Evolutionary conservation across 2,113 vertebrate genomes (phyloP).

Genomic region (Etheostoma spectabile): DNA sequence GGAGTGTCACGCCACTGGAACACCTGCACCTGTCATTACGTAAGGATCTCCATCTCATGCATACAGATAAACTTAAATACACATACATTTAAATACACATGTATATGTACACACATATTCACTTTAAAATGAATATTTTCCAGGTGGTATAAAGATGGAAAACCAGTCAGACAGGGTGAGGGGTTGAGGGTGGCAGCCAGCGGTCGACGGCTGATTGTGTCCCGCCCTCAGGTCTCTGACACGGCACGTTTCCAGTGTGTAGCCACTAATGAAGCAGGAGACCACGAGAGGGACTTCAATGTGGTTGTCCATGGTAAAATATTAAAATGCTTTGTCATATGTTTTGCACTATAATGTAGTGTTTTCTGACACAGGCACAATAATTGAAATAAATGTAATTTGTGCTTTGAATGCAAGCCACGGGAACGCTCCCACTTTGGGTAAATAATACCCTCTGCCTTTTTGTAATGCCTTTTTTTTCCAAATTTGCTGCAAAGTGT

Average conservation of each 20-base stretch:
- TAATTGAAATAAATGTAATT: slow-evolving; percentile 6
- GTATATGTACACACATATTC: not conserved
- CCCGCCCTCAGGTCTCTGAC: slow-evolving; percentile 90
- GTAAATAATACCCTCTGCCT: slow-evolving; percentile 40
- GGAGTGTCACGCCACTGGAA: slow-evolving; percentile 89
- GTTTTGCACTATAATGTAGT: not conserved
- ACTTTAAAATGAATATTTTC: not conserved
- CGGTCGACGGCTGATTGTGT: slow-evolving; percentile 88
- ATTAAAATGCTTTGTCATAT: not conserved
- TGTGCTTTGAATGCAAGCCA: slow-evolving; percentile 53
- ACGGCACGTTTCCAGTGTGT: slow-evolving; percentile 91
- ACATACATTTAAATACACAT: not conserved
- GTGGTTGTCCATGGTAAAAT: slow-evolving; percentile 92
- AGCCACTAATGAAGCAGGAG: slow-evolving; percentile 91
- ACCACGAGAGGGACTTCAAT: slow-evolving; percentile 88
- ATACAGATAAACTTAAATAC: not conserved
- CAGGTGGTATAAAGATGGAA: slow-evolving; percentile 94
- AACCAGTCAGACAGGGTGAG: slow-evolving; percentile 82
- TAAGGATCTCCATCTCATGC: slow-evolving; percentile 76
- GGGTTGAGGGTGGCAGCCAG: slow-evolving; percentile 84
- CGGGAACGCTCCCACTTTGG: slow-evolving; percentile 31
- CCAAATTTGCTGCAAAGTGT: not conserved
- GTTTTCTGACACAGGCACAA: not conserved
- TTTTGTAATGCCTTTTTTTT: not conserved
- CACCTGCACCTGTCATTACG: slow-evolving; percentile 89